Evolutionary conservation across 2,797 vertebrate genomes (phyloP).

Genomic region (Picus viridis): DNA sequence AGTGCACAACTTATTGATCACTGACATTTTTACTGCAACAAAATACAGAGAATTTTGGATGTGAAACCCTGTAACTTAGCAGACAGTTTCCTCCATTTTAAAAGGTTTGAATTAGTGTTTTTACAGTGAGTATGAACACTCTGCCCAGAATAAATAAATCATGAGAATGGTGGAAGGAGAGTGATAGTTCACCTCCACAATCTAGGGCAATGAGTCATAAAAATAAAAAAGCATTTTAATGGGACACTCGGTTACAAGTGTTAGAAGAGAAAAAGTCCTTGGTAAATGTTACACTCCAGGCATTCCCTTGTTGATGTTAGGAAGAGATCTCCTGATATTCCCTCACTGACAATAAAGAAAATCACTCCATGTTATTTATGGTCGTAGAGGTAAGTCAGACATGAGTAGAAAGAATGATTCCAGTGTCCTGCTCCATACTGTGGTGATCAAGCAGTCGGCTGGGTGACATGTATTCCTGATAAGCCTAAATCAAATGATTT

Average conservation of each 20-base stretch:
- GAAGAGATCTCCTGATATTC: not conserved
- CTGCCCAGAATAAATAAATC: not conserved
- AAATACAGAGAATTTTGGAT: not conserved
- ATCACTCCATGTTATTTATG: fast-evolving
- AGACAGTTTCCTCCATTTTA: not conserved
- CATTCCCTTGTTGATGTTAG: not conserved
- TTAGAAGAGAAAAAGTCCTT: not conserved
- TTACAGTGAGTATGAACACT: not conserved
- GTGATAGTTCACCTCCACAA: not conserved
- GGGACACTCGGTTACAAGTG: not conserved
- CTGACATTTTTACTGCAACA: not conserved
- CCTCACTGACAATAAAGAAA: fast-evolving
- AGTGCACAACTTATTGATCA: not conserved
- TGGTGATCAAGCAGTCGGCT: not conserved
- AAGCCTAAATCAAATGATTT: not conserved
- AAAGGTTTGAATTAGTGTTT: not conserved
- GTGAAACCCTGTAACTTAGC: not conserved
- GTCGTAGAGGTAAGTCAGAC: not conserved
- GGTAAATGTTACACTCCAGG: not conserved
- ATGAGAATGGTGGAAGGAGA: not conserved
- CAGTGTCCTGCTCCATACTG: not conserved
- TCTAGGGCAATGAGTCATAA: not conserved
- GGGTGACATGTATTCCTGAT: not conserved
- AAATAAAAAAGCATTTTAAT: not conserved
- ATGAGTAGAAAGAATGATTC: not conserved